Evolutionary conservation across 2,113 vertebrate species (phyloP), one percentile per base, ranked within the genome.

Genomic region (Athene cunicularia): DNA sequence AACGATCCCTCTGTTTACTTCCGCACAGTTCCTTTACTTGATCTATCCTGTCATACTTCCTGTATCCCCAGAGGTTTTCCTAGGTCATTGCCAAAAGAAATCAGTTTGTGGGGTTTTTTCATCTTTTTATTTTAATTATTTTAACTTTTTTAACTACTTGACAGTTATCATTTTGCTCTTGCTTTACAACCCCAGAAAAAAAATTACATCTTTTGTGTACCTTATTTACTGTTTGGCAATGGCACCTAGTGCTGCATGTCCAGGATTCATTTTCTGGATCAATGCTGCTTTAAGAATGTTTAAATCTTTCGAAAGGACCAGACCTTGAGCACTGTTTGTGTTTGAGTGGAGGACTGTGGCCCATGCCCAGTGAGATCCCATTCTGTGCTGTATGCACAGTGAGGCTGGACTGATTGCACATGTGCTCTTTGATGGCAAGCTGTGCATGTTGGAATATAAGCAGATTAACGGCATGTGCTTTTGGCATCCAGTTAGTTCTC

Each of bases 401-500:
- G 45, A 66, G 20, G 68, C 80, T 58, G 79, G 37, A 19, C 74
- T 80, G 43, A 23, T 43, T 22, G 53, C 4, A 1, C 28, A 0
- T 32, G 45, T 66, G 58, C 74, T 60, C 3, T 53, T 24, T 49
- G 62, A 16, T 43, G 72, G 84, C 71, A 53, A 28, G 68, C 81
- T 93, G 75, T 47, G 28, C 24, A 1, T 12, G n/a, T 6, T 68
- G 71, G 39, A 88, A 15, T 43, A 35, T 37, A 11, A 72, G 64
- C 88, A 32, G 37, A 41, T 76, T 41, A 92, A 26, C 74, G 3
- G 9, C 67, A 28, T 32, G 47, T 37, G 49, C 72, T 86, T 73
- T 53, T 95, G 96, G 88, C 86, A 86, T 66, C 64, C 67, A 21
- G 19, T 75, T 85, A 45, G 33, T 60, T 93, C 80, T 81, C 52